phyloP scores from a whole-genome alignment of 2,113 vertebrate genomes.

The Brachyhypopomus gauderio region DNA sequence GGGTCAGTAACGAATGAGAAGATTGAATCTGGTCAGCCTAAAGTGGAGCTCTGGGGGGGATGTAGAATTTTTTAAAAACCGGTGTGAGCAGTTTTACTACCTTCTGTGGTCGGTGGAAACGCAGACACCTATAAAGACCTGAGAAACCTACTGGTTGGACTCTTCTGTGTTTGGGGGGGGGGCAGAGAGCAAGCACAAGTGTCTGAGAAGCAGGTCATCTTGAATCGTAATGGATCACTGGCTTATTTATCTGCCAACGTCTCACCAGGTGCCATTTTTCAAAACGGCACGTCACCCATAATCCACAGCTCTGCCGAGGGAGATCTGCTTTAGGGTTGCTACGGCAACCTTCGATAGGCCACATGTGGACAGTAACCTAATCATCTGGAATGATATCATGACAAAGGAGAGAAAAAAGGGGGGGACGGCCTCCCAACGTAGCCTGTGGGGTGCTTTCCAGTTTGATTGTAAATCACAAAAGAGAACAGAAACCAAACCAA shows the following conservation, averaged over 20 bases:
- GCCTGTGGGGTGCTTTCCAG: neutral
- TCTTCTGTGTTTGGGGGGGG: slow-evolving; percentile 36
- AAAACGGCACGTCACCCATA: slow-evolving; percentile 42
- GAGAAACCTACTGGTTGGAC: slow-evolving; percentile 72
- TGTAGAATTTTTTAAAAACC: slow-evolving; percentile 55
- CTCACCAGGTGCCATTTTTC: slow-evolving; percentile 7
- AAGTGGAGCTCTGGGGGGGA: slow-evolving; percentile 9
- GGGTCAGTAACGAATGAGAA: too few relatives aligned
- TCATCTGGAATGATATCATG: slow-evolving; percentile 38
- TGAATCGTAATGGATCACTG: slow-evolving; percentile 31
- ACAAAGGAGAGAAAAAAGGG: slow-evolving; percentile 38
- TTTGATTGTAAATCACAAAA: slow-evolving; percentile 37
- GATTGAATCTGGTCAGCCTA: neutral
- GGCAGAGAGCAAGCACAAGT: slow-evolving; percentile 28
- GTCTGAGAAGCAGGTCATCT: slow-evolving; percentile 6
- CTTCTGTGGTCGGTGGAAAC: slow-evolving; percentile 63
- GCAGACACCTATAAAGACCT: slow-evolving; percentile 65
- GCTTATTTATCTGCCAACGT: slow-evolving; percentile 17
- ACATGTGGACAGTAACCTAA: slow-evolving; percentile 31
- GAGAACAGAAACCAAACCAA: slow-evolving; percentile 35
- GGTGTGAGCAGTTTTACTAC: slow-evolving; percentile 55
- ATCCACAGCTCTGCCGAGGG: slow-evolving; percentile 41
- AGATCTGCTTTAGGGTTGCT: slow-evolving; percentile 36
- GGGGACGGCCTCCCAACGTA: neutral
- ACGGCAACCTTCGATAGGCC: slow-evolving; percentile 57